Percentiles rank a stretch among this genome's conserved stretches.
These are phyloP conservation scores for Atrichornis clamosus DNA, from an alignment of 2,113 vertebrate genomes.

Conservation along the genomic window DNA sequence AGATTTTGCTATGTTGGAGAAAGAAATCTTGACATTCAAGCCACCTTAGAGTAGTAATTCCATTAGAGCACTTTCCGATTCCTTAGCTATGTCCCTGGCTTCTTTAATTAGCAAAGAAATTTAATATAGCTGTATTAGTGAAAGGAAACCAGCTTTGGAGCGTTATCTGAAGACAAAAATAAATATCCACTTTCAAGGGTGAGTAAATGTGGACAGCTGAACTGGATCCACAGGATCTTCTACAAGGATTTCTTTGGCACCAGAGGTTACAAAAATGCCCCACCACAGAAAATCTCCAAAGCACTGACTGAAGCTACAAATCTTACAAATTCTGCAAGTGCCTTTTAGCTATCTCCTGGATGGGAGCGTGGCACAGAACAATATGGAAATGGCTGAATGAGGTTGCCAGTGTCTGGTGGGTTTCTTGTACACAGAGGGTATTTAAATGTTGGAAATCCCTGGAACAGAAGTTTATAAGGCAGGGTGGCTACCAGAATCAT, in stretches of 20 bases:
- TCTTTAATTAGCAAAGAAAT: slow-evolving; percentile 40
- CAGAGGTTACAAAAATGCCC: background rate
- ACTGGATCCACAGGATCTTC: background rate
- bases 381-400: background rate
- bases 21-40: slow-evolving; percentile 5
- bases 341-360: background rate
- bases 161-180: background rate
- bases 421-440: background rate
- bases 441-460: background rate
- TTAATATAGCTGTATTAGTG: background rate
- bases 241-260: background rate
- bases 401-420: background rate
- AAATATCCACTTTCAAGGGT: background rate
- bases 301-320: background rate
- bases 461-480: background rate
- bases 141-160: background rate
- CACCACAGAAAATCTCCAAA: background rate
- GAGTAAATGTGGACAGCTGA: background rate
- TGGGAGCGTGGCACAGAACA: background rate
- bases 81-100: background rate
- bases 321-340: background rate
- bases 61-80: slow-evolving; percentile 4
- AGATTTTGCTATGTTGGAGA: background rate
- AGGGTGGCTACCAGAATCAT: background rate
- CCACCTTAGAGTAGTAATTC: slow-evolving; percentile 15